Percentiles rank a stretch among this genome's conserved stretches.
These are phyloP conservation scores for Eurois occulta DNA, from an alignment of 2,888 invertebrate species.

Conservation along the genomic window DNA sequence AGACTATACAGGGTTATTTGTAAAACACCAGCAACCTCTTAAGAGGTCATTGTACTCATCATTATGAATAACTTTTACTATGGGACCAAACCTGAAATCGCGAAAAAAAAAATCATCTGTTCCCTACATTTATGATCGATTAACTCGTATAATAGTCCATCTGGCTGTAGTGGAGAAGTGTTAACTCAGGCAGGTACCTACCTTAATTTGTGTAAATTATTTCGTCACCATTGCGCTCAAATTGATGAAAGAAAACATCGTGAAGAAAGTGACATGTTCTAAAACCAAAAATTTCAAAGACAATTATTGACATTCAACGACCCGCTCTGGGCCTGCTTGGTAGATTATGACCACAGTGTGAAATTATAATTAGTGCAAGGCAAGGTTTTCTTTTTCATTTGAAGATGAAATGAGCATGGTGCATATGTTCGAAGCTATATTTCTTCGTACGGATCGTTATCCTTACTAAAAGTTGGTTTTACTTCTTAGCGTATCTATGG, in stretches of 20 bases:
- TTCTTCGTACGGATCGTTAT: background rate
- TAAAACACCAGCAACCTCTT: too few species aligned
- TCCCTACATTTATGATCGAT: too few species aligned
- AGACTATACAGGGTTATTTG: too few species aligned
- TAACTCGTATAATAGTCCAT: background rate
- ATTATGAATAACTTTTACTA: too few species aligned
- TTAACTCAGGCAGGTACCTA: background rate
- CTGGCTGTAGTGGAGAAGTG: background rate
- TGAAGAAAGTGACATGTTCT: background rate
- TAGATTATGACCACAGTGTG: background rate
- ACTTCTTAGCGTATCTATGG: background rate
- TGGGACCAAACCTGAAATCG: too few species aligned
- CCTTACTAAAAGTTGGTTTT: too few species aligned
- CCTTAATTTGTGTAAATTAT: background rate
- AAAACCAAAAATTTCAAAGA: background rate
- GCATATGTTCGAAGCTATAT: background rate
- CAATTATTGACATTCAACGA: background rate
- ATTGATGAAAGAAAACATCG: background rate
- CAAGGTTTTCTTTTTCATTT: background rate
- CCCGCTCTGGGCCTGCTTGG: background rate
- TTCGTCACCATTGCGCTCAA: background rate
- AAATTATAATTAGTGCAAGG: background rate
- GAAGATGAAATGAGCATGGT: background rate
- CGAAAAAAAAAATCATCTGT: too few species aligned
- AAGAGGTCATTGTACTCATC: too few species aligned